Percentiles rank a stretch among this genome's conserved stretches.
phyloP scores from a whole-genome alignment of 2,797 vertebrate species.

The Scolopax bukidnonensis region DNA sequence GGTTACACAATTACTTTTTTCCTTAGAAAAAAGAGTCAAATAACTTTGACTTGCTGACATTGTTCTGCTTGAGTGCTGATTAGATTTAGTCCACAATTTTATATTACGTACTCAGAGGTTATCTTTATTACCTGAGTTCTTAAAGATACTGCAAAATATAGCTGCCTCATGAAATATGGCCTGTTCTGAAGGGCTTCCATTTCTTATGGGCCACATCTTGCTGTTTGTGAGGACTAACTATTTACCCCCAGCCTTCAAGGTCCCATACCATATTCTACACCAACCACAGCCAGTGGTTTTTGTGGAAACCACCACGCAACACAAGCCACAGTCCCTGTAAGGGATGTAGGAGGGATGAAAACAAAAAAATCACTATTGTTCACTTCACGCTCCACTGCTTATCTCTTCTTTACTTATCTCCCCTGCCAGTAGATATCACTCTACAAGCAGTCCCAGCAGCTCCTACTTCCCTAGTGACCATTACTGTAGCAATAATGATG shows the following conservation, averaged over 20 bases:
- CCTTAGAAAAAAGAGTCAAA: background rate
- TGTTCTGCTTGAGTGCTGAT: background rate
- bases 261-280: background rate
- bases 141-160: background rate
- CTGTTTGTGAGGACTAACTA: background rate
- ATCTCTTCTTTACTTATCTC: background rate
- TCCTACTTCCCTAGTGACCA: background rate
- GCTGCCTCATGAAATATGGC: background rate
- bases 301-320: background rate
- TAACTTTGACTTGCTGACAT: background rate
- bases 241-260: background rate
- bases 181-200: background rate
- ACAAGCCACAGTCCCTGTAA: background rate
- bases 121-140: background rate
- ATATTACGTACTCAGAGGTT: background rate
- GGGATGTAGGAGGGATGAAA: background rate
- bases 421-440: background rate
- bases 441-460: background rate
- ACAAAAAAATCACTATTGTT: background rate
- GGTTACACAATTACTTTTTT: background rate
- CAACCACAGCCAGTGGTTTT: background rate
- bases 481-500: background rate
- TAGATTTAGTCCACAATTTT: background rate
- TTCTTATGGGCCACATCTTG: background rate
- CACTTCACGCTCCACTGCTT: background rate